Conservation (phyloP, 2,888 invertebrate genomes). For the Kryphioiulus occultus region DNA sequence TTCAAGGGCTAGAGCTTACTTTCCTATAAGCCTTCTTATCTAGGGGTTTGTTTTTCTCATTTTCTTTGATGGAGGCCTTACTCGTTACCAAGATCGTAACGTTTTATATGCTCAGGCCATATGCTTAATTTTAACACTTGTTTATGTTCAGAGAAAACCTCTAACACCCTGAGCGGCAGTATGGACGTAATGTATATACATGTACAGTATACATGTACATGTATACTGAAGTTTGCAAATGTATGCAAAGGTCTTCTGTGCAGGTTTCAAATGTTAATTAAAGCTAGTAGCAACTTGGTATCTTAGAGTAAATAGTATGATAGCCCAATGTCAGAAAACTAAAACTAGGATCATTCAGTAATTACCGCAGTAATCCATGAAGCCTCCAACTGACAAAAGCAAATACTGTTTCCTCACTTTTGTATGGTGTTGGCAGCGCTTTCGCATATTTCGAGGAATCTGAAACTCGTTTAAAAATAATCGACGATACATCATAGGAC, state of each 20-base stretch:
- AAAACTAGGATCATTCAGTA: too few species aligned
- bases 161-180: background rate
- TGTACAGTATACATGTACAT: background rate
- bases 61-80: background rate
- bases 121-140: slow-evolving; percentile 7
- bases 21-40: background rate
- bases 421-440: too few species aligned
- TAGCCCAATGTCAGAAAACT: too few species aligned
- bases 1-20: background rate
- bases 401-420: too few species aligned
- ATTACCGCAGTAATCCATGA: too few species aligned
- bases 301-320: background rate
- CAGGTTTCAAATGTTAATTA: background rate
- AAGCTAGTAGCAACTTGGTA: background rate
- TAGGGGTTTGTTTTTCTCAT: background rate
- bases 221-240: background rate
- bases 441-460: too few species aligned
- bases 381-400: too few species aligned
- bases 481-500: too few species aligned
- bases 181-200: background rate
- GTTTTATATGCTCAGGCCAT: background rate
- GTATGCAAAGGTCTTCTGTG: background rate
- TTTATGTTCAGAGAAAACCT: background rate
- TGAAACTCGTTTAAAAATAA: too few species aligned
- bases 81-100: background rate